Conservation (phyloP, 2,797 vertebrate genomes). For the Xenentodon cancila region DNA sequence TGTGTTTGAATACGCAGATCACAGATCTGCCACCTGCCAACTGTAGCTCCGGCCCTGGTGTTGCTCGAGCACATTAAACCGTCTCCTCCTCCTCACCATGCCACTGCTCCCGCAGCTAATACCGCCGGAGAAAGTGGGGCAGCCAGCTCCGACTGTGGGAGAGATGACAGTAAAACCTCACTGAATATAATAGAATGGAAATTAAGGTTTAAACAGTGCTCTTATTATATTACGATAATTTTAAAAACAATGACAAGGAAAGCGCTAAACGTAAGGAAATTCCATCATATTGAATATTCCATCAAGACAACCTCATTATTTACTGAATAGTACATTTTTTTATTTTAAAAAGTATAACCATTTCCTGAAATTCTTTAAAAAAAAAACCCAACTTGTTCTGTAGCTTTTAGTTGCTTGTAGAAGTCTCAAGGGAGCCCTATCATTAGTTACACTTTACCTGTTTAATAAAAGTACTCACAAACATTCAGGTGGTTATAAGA, state of each 20-base stretch:
- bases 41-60: constrained; percentile 50
- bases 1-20: constrained; percentile 67
- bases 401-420: too few relatives aligned
- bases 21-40: constrained; percentile 74
- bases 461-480: background rate
- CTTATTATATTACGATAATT: constrained; percentile 45
- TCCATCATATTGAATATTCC: constrained; percentile 45
- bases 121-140: constrained; percentile 57
- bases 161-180: constrained; percentile 31
- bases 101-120: constrained; percentile 42
- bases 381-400: too few relatives aligned
- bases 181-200: constrained; percentile 60
- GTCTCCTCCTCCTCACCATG: constrained; percentile 15
- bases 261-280: constrained; percentile 34
- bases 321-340: too few relatives aligned
- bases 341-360: too few relatives aligned
- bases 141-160: constrained; percentile 44
- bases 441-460: too few relatives aligned
- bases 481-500: background rate
- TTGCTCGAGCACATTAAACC: constrained; percentile 40
- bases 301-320: too few relatives aligned
- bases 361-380: too few relatives aligned
- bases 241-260: constrained; percentile 50
- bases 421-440: too few relatives aligned
- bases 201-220: constrained; percentile 50